A percentile compares a stretch with the other conserved stretches of the same genome.
Conservation (phyloP, 1,140 invertebrate genomes). For the Anoplolepis gracilipes region DNA sequence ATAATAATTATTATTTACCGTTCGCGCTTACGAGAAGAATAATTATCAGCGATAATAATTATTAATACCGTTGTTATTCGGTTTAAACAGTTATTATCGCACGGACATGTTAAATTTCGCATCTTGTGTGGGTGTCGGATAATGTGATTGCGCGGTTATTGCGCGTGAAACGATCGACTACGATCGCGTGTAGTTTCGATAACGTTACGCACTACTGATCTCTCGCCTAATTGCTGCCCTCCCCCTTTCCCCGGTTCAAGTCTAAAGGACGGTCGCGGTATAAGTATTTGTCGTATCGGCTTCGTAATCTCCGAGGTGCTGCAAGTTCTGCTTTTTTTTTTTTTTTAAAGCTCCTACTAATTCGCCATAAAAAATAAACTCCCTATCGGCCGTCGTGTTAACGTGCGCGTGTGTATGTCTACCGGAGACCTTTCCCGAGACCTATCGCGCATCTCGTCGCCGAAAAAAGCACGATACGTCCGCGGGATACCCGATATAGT, state of each 20-base stretch:
- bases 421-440: background rate
- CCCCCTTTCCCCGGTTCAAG: constrained; percentile 32
- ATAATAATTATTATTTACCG: constrained; percentile 39
- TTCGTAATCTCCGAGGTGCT: constrained; percentile 64
- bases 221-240: constrained; percentile 17
- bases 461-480: constrained; percentile 12
- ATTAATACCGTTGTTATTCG: constrained; percentile 20
- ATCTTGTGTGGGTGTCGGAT: background rate
- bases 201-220: constrained; percentile 14
- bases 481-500: constrained; percentile 24
- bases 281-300: constrained; percentile 81
- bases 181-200: constrained; percentile 38
- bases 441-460: background rate
- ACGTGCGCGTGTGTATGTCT: constrained; percentile 53
- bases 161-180: constrained; percentile 39
- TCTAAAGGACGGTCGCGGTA: constrained; percentile 73
- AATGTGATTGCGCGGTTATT: constrained; percentile 60
- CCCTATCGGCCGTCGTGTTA: constrained; percentile 78
- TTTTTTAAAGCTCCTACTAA: constrained; percentile 75
- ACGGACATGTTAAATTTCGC: constrained; percentile 1
- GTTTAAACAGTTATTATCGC: constrained; percentile 18
- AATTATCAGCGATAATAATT: constrained; percentile 44
- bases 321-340: constrained; percentile 73
- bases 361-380: constrained; percentile 85
- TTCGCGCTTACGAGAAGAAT: constrained; percentile 17